These are phyloP conservation scores for Emys orbicularis DNA, from an alignment of 2,797 vertebrate species.

Conservation along the genomic window DNA sequence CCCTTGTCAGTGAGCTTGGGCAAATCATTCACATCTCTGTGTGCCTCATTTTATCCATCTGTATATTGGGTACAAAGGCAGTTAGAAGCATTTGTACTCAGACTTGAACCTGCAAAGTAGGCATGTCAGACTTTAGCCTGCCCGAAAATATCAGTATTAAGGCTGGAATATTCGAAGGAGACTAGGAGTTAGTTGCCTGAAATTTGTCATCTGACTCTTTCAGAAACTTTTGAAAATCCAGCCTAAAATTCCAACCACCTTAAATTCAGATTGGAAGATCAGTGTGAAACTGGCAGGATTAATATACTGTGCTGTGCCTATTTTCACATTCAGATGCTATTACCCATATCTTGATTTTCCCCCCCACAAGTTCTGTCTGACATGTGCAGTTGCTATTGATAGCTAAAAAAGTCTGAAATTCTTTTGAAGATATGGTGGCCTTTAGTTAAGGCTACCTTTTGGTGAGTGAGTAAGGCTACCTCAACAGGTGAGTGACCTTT, in stretches of 20 bases:
- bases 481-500: neutral
- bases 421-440: neutral
- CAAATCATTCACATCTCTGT: neutral
- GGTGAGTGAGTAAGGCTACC: neutral
- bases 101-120: neutral
- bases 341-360: neutral
- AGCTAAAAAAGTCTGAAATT: neutral
- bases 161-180: neutral
- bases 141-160: accelerated
- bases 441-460: neutral
- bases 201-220: neutral
- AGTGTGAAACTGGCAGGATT: neutral
- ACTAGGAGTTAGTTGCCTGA: neutral
- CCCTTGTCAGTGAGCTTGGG: neutral
- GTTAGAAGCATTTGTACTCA: accelerated
- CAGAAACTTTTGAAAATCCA: neutral
- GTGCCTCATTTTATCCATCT: neutral
- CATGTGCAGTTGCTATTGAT: neutral
- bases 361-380: neutral
- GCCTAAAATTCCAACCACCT: neutral
- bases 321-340: neutral
- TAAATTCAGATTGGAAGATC: neutral
- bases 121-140: neutral
- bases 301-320: neutral
- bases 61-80: neutral